Conservation (phyloP, 2,888 invertebrate species). For the Mellilla xanthometata region DNA sequence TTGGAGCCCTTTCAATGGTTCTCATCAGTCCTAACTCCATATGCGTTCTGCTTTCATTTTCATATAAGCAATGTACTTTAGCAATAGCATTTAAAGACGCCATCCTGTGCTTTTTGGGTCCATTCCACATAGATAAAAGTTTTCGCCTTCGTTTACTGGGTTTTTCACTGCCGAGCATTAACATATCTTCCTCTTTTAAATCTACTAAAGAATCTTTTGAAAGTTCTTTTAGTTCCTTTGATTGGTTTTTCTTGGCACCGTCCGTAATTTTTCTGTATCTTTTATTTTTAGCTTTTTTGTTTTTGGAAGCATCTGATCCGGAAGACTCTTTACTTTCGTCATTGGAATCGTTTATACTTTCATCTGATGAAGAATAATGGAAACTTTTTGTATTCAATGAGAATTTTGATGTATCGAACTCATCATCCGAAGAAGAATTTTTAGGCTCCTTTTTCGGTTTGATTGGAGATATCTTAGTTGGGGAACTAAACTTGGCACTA, state of each 20-base stretch:
- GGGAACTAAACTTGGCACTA: constrained; percentile 32
- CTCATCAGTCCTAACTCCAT: constrained; percentile 83
- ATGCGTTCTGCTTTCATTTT: constrained; percentile 91
- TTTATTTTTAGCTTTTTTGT: constrained; percentile 64
- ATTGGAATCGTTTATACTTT: constrained; percentile 71
- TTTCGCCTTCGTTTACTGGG: constrained; percentile 80
- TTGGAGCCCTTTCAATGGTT: constrained; percentile 68
- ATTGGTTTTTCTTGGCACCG: constrained; percentile 58
- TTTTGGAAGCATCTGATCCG: constrained; percentile 61
- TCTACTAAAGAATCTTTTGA: constrained; percentile 73
- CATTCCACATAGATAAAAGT: constrained; percentile 87
- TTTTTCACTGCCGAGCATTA: constrained; percentile 61
- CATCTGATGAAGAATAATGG: constrained; percentile 70
- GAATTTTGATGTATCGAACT: constrained; percentile 70
- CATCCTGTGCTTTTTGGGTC: constrained; percentile 92
- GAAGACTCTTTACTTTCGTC: constrained; percentile 74
- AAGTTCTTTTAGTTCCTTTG: constrained; percentile 72
- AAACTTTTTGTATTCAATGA: constrained; percentile 60
- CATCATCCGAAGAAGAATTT: constrained; percentile 63
- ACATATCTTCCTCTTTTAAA: constrained; percentile 60
- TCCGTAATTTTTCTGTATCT: constrained; percentile 71
- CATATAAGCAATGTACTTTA: constrained; percentile 95
- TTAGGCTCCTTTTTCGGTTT: constrained; percentile 64
- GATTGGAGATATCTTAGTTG: constrained; percentile 43
- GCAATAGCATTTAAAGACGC: constrained; percentile 94